These are phyloP conservation scores for Dufourea novaeangliae DNA, from an alignment of 1,140 invertebrate genomes.

Conservation along the genomic window DNA sequence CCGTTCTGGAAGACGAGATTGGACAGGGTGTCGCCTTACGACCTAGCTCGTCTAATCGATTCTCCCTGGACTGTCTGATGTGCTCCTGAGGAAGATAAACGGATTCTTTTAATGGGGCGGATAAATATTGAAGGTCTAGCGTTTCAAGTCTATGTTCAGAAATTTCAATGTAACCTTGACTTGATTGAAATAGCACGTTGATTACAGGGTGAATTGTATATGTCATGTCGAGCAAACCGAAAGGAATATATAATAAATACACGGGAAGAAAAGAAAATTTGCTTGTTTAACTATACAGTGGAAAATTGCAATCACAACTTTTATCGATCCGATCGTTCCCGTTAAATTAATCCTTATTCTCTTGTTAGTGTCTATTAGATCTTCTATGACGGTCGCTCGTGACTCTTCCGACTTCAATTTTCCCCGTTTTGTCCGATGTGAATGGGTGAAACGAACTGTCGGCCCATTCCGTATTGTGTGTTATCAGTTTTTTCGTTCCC, in stretches of 20 bases:
- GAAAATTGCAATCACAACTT: not conserved
- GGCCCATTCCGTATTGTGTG: conserved; percentile 4
- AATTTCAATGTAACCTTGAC: too few species aligned
- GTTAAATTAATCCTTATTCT: conserved; percentile 9
- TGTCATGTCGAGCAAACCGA: too few species aligned
- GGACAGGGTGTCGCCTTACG: conserved; percentile 79
- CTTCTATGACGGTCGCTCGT: not conserved
- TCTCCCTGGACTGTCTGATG: conserved; percentile 89
- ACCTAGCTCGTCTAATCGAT: conserved; percentile 87
- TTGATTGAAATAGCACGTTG: too few species aligned
- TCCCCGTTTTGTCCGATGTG: not conserved
- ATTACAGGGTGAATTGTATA: too few species aligned
- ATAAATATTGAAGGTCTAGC: not conserved
- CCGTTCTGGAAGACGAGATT: conserved; percentile 70
- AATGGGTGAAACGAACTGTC: conserved; percentile 27
- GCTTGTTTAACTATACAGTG: too few species aligned
- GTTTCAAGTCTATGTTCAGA: too few species aligned
- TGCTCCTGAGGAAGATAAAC: conserved; percentile 85
- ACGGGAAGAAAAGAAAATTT: too few species aligned
- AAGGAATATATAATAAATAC: too few species aligned
- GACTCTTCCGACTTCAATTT: not conserved
- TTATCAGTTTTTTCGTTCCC: conserved; percentile 19
- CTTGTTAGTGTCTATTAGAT: not conserved
- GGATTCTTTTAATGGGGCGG: conserved; percentile 31
- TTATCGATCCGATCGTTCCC: not conserved